These are phyloP conservation scores for Parnassius apollo DNA, from an alignment of 2,888 invertebrate genomes.

Conservation along the genomic window DNA sequence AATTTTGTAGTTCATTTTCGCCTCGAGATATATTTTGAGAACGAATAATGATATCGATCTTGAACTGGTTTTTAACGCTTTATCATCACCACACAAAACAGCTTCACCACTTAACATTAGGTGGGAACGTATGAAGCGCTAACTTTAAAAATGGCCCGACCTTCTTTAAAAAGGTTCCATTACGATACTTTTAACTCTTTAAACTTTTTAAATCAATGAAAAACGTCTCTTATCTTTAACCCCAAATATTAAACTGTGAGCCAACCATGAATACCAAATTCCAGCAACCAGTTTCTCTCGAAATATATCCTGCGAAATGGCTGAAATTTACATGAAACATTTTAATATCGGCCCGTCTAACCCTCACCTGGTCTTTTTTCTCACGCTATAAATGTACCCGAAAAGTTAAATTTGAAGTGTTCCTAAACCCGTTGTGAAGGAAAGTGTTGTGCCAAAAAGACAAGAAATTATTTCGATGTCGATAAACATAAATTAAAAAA, in stretches of 20 bases:
- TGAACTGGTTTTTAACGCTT: too few species aligned
- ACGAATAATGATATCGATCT: too few species aligned
- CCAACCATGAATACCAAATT: slow-evolving; percentile 74
- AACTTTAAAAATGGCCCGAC: too few species aligned
- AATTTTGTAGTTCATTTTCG: too few species aligned
- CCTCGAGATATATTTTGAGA: too few species aligned
- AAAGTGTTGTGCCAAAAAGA: slow-evolving; percentile 1
- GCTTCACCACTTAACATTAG: too few species aligned
- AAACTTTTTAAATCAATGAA: slow-evolving; percentile 9
- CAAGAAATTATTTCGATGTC: background rate
- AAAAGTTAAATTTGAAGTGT: slow-evolving; percentile 57
- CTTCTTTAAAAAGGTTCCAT: background rate
- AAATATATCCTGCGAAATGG: slow-evolving; percentile 63
- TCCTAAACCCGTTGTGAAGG: slow-evolving; percentile 48
- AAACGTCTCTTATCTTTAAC: slow-evolving; percentile 33
- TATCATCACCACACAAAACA: too few species aligned
- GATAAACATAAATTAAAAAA: too few species aligned
- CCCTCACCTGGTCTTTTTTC: slow-evolving; percentile 74
- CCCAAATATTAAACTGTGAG: slow-evolving; percentile 68
- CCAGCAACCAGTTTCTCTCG: slow-evolving; percentile 64
- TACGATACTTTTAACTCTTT: background rate
- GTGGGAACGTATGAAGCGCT: too few species aligned
- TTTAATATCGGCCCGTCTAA: slow-evolving; percentile 67
- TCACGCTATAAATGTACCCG: slow-evolving; percentile 65
- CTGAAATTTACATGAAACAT: slow-evolving; percentile 78